Evolutionary conservation across 2,797 vertebrate species (phyloP).

Genomic region (Sparus aurata): DNA sequence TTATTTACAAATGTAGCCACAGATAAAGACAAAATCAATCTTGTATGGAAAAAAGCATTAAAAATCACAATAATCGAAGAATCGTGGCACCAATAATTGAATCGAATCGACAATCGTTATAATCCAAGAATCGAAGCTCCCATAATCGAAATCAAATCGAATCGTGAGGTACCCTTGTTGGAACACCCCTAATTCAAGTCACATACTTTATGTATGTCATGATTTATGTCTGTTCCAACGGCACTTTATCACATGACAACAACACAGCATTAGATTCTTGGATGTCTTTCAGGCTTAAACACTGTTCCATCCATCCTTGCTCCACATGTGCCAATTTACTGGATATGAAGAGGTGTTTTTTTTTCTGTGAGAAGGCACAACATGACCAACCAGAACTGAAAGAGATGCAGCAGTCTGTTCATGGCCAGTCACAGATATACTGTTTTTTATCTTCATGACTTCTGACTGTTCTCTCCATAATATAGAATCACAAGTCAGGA

Average conservation of each 20-base stretch:
- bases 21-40: too few relatives aligned
- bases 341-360: constrained; percentile 1
- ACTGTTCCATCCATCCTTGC: background rate
- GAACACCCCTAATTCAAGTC: too few relatives aligned
- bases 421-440: background rate
- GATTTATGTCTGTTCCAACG: too few relatives aligned
- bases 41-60: too few relatives aligned
- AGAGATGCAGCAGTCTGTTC: background rate
- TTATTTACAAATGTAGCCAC: too few relatives aligned
- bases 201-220: background rate
- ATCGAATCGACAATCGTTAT: too few relatives aligned
- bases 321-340: background rate
- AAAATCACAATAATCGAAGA: too few relatives aligned
- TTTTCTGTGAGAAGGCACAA: background rate
- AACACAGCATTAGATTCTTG: background rate
- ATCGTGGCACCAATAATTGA: too few relatives aligned
- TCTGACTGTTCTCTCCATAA: constrained; percentile 1
- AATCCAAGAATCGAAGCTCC: too few relatives aligned
- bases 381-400: background rate
- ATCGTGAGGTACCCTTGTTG: too few relatives aligned
- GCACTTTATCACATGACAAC: background rate
- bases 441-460: background rate
- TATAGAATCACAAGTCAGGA: constrained; percentile 4
- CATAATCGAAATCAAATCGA: too few relatives aligned
- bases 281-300: background rate